These are phyloP conservation scores for Natator depressus DNA, from an alignment of 2,113 vertebrate species.

Conservation along the genomic window DNA sequence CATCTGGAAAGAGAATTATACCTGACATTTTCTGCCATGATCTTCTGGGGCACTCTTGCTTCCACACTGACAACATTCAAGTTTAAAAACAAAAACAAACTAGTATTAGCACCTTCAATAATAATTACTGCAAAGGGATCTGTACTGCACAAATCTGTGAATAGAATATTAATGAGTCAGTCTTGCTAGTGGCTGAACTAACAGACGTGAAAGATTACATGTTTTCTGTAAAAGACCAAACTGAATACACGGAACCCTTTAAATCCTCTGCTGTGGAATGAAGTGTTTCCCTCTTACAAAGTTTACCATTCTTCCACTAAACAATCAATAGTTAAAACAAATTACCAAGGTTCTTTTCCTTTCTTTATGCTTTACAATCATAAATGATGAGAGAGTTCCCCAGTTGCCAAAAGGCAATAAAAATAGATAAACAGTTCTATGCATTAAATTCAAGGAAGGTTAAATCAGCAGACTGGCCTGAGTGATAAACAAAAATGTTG, in stretches of 20 bases:
- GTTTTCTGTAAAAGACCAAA: background rate
- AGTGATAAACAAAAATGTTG: background rate
- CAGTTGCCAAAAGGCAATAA: background rate
- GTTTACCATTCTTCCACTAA: background rate
- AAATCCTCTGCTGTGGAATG: background rate
- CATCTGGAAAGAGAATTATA: slow-evolving; percentile 79
- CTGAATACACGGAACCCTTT: background rate
- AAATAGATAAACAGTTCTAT: background rate
- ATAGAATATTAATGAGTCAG: slow-evolving; percentile 9
- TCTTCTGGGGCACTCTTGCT: slow-evolving; percentile 48
- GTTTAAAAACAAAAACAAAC: background rate
- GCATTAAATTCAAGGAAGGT: background rate
- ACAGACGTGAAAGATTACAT: background rate
- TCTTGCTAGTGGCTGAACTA: background rate
- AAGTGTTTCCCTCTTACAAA: background rate
- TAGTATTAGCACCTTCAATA: slow-evolving; percentile 60
- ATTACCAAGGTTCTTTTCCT: background rate
- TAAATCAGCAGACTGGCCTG: background rate
- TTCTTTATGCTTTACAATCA: background rate
- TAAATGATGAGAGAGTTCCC: accelerated
- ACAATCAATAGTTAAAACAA: background rate
- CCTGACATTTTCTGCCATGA: slow-evolving; percentile 48
- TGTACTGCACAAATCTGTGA: slow-evolving; percentile 33
- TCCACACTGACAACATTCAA: slow-evolving; percentile 1
- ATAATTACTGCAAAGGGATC: slow-evolving; percentile 64